These are phyloP conservation scores for Frankliniella intonsa DNA, from an alignment of 2,888 invertebrate species.

Conservation along the genomic window DNA sequence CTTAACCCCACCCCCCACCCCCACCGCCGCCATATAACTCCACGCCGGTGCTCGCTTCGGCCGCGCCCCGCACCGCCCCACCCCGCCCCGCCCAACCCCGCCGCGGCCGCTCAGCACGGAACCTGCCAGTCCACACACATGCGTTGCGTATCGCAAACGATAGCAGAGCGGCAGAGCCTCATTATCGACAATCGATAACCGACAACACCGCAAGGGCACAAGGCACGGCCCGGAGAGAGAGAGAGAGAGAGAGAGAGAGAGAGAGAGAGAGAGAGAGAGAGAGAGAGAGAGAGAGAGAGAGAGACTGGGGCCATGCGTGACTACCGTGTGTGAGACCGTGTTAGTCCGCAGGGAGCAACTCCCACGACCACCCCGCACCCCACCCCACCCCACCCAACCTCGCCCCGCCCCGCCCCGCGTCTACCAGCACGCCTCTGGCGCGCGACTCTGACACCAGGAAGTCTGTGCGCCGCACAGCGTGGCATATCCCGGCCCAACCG, in stretches of 20 bases:
- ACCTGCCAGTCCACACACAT: neutral
- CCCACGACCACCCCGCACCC: neutral
- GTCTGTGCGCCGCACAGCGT: too few relatives aligned
- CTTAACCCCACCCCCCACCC: neutral
- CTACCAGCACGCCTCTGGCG: neutral
- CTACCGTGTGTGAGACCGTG: neutral
- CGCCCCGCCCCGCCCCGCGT: neutral
- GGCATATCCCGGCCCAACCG: too few relatives aligned
- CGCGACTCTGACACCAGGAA: neutral
- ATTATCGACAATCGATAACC: constrained; percentile 16
- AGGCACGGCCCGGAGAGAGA: neutral
- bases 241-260: neutral
- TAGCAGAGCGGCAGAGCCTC: neutral
- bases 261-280: neutral
- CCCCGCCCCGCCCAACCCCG: neutral
- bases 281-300: neutral
- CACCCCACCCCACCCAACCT: neutral
- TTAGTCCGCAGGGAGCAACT: neutral
- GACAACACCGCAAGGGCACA: neutral
- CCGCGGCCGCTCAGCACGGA: neutral
- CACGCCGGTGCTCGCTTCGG: neutral
- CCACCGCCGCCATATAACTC: neutral
- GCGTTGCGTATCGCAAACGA: constrained; percentile 1
- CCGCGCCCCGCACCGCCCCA: neutral
- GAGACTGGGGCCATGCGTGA: neutral